Base-by-base conservation (phyloP, 2,113 vertebrate genomes). In the Paraplagusia blochii region DNA sequence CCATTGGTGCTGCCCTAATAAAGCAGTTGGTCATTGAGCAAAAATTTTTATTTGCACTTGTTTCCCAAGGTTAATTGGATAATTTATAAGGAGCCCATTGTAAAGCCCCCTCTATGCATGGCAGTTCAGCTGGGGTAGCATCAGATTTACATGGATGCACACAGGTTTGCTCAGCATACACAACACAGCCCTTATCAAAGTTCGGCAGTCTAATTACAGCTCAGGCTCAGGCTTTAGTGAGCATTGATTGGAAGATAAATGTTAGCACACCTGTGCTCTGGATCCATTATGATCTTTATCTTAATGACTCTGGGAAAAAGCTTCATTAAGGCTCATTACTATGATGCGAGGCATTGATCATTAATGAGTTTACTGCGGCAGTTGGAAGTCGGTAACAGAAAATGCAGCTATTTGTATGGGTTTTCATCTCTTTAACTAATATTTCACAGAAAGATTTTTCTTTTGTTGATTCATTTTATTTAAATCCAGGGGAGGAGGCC, bases 251-350 rank as follows among this genome's bases (percentile, higher is more conserved):
- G 72, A 77, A 86, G 82, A 85, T 83, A 71, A 76, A 85, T 82
- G 72, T 78, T 71, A 61, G 67, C 77, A 72, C 82, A 90, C 85
- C 86, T 90, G 83, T 80, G 72, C 77, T 63, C 68, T 58, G 75
- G 84, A 84, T 85, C 80, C 75, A 85, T 88, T 83, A 83, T 49
- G 63, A 70, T 80, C 67, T 76, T 78, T 75, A 83, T 88, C 84
- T 76, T 79, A 89, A 85, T 83, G 77, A 77, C 75, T 78, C 63
- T 61, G 74, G 66, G 68, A 85, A 84, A 88, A 85, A 78, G 80
- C 76, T 81, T 89, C 82, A 88, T 89, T 88, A 87, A 74, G 69
- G 60, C 63, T 84, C 83, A 84, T 87, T 87, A 86, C 58, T 83
- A 77, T 86, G 69, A 81, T 83, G 73, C 70, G 67, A 72, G 61